Evolutionary conservation across 2,113 vertebrate species (phyloP).

Genomic region (Tylochromis polylepis): DNA sequence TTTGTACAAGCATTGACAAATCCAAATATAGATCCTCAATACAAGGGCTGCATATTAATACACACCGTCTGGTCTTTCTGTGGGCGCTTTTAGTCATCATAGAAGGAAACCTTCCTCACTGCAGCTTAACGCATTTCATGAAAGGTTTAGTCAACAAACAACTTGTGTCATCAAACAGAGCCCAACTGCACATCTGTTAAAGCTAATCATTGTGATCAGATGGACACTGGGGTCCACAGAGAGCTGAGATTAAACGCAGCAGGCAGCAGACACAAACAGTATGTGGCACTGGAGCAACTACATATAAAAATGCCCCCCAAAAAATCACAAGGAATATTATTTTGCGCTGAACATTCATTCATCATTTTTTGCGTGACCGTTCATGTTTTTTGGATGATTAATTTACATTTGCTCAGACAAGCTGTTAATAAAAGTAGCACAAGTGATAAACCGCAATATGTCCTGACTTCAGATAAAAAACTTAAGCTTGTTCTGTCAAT

Average conservation of each 20-base stretch:
- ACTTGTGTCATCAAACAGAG: conserved; percentile 17
- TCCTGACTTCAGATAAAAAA: neutral
- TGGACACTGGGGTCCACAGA: conserved; percentile 16
- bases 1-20: neutral
- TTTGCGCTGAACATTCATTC: neutral
- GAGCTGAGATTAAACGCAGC: conserved; percentile 43
- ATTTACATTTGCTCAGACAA: neutral
- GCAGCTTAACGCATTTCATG: conserved; percentile 13
- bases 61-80: neutral
- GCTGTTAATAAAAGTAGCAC: neutral
- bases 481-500: neutral
- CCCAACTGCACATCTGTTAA: conserved; percentile 37
- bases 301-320: conserved; percentile 3
- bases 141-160: conserved; percentile 31
- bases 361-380: conserved; percentile 4
- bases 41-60: neutral
- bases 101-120: neutral
- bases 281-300: neutral
- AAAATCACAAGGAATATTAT: neutral
- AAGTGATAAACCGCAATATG: neutral
- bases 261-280: conserved; percentile 19
- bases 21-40: neutral
- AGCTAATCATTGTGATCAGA: conserved; percentile 29
- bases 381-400: conserved; percentile 13
- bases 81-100: neutral